phyloP scores from a whole-genome alignment of 2,113 vertebrate genomes.

The Sapajus apella region DNA sequence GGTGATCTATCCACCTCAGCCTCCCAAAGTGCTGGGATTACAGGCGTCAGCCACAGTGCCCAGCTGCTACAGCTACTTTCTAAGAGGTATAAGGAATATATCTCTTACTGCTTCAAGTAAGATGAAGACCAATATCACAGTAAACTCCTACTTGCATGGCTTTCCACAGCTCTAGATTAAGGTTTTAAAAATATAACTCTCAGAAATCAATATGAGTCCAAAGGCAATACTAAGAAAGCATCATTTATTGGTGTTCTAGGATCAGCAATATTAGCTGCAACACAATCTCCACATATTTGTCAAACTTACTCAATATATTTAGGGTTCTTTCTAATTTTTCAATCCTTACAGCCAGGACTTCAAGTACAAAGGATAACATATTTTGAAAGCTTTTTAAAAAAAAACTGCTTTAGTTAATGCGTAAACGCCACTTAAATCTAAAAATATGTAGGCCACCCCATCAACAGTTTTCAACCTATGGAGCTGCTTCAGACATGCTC shows the following conservation, averaged over 20 bases:
- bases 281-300: background rate
- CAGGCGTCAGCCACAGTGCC: too few relatives aligned
- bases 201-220: conserved; percentile 19
- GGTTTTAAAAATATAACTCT: conserved; percentile 5
- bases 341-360: background rate
- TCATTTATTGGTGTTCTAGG: conserved; percentile 10
- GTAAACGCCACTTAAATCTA: conserved; percentile 18
- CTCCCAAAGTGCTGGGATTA: too few relatives aligned
- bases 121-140: background rate
- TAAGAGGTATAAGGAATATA: conserved; percentile 25
- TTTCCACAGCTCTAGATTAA: background rate
- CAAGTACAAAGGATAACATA: conserved; percentile 32
- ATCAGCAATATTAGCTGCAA: conserved; percentile 30
- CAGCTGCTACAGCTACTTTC: background rate
- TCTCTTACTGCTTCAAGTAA: background rate
- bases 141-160: background rate
- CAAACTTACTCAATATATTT: background rate
- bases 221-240: conserved; percentile 16
- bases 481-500: background rate
- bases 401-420: background rate
- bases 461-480: background rate
- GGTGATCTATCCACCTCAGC: too few relatives aligned
- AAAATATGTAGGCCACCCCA: background rate
- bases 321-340: conserved; percentile 24
- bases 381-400: background rate